A percentile compares a stretch with the other conserved stretches of the same genome.
phyloP scores from a whole-genome alignment of 2,888 invertebrate species.

The Drosophila atroscutellata region DNA sequence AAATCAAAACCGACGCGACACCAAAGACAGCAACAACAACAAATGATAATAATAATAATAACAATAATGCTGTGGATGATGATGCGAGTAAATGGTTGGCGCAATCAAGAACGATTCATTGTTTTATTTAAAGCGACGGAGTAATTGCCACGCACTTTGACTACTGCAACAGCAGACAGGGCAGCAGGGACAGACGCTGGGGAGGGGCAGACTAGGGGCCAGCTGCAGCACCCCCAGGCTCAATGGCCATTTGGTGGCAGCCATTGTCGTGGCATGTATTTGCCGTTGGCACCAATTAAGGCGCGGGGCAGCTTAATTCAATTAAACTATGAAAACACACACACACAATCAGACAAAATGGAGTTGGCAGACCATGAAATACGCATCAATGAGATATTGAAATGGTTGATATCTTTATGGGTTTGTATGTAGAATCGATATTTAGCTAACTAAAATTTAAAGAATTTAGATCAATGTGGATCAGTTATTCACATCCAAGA shows the following conservation, averaged over 20 bases:
- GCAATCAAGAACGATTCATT: constrained; percentile 78
- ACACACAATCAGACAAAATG: constrained; percentile 38
- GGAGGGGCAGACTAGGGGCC: constrained; percentile 9
- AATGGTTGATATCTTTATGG: neutral
- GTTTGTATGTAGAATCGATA: constrained; percentile 23
- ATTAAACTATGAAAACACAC: constrained; percentile 49
- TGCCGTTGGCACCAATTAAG: constrained; percentile 69
- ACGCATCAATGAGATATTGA: constrained; percentile 12
- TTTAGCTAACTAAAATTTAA: neutral
- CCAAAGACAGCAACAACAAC: constrained; percentile 28
- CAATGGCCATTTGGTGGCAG: constrained; percentile 41
- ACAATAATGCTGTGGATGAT: constrained; percentile 39
- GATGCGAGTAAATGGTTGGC: constrained; percentile 46
- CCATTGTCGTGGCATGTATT: constrained; percentile 57
- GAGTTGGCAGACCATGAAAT: constrained; percentile 26
- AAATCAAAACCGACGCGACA: constrained; percentile 76
- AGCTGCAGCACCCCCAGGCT: constrained; percentile 58
- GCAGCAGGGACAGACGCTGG: neutral
- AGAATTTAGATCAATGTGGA: neutral
- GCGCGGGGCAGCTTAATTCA: constrained; percentile 65
- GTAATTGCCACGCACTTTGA: constrained; percentile 82
- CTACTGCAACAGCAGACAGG: constrained; percentile 44
- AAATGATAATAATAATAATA: constrained; percentile 23
- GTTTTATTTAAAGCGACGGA: constrained; percentile 77
- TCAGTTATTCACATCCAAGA: neutral